Evolutionary conservation across 2,113 vertebrate genomes (phyloP).

Genomic region (Syrmaticus mikado): DNA sequence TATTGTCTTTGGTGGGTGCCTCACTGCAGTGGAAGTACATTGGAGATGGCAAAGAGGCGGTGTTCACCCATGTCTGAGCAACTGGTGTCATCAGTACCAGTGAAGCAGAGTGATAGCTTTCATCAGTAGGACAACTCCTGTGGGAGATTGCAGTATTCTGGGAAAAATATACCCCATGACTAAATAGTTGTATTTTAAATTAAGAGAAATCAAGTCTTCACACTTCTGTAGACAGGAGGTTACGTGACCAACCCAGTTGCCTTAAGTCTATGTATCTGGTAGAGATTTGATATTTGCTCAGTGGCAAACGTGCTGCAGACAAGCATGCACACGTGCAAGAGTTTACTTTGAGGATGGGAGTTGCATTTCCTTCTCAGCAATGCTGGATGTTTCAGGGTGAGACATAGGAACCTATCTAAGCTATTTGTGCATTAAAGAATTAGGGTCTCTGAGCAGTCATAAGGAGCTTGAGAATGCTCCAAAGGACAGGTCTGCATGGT

Average conservation of each 20-base stretch:
- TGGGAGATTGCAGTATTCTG: neutral
- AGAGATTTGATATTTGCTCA: too few relatives aligned
- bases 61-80: neutral
- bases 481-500: too few relatives aligned
- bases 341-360: neutral
- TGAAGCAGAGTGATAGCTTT: neutral
- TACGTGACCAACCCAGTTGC: too few relatives aligned
- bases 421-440: neutral
- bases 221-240: neutral
- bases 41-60: neutral
- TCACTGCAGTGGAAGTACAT: neutral
- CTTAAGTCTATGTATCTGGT: neutral
- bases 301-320: neutral
- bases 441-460: accelerated
- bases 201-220: too few relatives aligned
- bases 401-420: accelerated
- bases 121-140: neutral
- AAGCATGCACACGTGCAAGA: neutral
- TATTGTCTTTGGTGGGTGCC: neutral
- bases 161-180: neutral
- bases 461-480: neutral
- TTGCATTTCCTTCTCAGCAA: neutral
- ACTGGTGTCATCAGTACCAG: neutral
- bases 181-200: neutral
- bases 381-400: neutral